Conservation (phyloP, 2,888 invertebrate species). For the Smittia sp. region DNA sequence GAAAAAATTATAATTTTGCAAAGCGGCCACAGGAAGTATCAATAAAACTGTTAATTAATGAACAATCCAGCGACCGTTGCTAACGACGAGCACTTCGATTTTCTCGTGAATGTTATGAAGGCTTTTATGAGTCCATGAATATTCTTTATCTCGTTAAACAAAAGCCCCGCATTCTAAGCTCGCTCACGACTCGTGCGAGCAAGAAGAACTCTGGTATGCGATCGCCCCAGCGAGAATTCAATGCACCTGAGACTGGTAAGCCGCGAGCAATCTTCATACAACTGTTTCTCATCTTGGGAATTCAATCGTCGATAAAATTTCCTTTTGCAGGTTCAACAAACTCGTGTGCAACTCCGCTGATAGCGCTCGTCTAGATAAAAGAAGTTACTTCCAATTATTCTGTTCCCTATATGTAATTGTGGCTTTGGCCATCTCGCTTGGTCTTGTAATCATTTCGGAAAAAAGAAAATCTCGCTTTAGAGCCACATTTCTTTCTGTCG, state of each 20-base stretch:
- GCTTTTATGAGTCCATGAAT: neutral
- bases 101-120: conserved; percentile 2
- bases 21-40: conserved; percentile 5
- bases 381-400: conserved; percentile 16
- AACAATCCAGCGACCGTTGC: neutral
- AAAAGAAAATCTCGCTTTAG: neutral
- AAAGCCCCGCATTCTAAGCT: neutral
- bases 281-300: too few species aligned
- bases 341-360: neutral
- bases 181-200: neutral
- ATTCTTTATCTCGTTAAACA: conserved; percentile 3
- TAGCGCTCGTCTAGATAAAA: neutral
- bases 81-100: too few species aligned
- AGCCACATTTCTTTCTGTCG: neutral
- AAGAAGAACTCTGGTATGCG: too few species aligned
- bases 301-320: neutral
- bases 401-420: conserved; percentile 16
- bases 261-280: neutral
- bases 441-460: neutral
- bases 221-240: too few species aligned
- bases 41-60: conserved; percentile 25
- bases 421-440: neutral
- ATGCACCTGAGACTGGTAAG: neutral
- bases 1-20: neutral
- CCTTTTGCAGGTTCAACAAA: neutral